A percentile compares a stretch with the other conserved stretches of the same genome.
Conservation (phyloP, 2,888 invertebrate genomes). For the Pardosa pseudoannulata region DNA sequence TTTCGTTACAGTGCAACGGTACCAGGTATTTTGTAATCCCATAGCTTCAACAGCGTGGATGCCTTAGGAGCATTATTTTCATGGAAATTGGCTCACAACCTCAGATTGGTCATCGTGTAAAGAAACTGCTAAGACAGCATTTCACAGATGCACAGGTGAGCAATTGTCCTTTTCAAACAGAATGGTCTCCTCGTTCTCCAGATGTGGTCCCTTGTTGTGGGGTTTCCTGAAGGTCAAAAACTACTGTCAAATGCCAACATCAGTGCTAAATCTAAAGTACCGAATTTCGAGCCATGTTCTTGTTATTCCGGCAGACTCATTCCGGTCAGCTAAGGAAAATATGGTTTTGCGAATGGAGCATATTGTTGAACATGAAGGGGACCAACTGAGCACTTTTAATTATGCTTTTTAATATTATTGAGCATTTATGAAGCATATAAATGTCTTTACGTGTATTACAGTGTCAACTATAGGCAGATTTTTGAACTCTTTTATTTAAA, state of each 20-base stretch:
- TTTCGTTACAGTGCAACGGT: not conserved
- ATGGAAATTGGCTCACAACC: not conserved
- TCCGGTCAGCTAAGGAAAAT: constrained; percentile 1
- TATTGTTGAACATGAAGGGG: constrained; percentile 20
- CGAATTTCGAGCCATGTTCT: constrained; percentile 8
- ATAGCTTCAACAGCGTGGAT: not conserved
- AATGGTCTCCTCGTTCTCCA: not conserved
- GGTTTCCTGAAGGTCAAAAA: not conserved
- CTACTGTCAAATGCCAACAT: not conserved
- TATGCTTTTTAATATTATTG: not conserved
- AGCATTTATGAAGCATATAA: constrained; percentile 14
- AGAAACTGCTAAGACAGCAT: constrained; percentile 2
- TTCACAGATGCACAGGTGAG: constrained; percentile 3
- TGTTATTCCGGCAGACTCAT: constrained; percentile 8
- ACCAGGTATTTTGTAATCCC: constrained; percentile 30
- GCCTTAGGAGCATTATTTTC: constrained; percentile 11
- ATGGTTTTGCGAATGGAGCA: constrained; percentile 4
- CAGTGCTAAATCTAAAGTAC: not conserved
- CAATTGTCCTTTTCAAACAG: constrained; percentile 9
- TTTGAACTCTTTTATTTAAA: too few species aligned
- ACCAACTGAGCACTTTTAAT: constrained; percentile 13
- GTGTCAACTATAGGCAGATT: too few species aligned
- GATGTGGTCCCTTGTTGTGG: constrained; percentile 3
- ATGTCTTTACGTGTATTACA: too few species aligned
- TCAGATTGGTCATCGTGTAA: not conserved